These are phyloP conservation scores for Remorina albescens DNA, from an alignment of 2,797 vertebrate genomes.

Conservation along the genomic window DNA sequence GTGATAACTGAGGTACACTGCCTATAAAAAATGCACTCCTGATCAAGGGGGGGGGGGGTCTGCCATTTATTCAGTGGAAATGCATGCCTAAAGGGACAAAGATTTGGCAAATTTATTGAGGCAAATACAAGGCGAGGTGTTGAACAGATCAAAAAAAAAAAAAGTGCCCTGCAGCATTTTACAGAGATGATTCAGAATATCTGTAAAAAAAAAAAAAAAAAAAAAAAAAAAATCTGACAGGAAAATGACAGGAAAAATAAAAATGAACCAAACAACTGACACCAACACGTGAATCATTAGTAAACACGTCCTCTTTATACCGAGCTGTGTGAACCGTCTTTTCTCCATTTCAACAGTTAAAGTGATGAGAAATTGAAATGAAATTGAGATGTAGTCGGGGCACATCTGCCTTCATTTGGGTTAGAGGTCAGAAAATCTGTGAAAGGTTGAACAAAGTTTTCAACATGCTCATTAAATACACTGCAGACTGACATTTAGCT, in stretches of 20 bases:
- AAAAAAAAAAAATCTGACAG: no score
- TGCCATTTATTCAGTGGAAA: conserved; percentile 31
- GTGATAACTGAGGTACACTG: neutral
- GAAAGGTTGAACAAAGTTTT: neutral
- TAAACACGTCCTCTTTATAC: conserved; percentile 16
- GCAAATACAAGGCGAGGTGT: conserved; percentile 28
- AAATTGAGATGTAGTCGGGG: neutral
- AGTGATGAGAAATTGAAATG: neutral
- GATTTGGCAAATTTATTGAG: conserved; percentile 38
- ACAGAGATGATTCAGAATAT: conserved; percentile 41
- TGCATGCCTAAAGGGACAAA: conserved; percentile 14
- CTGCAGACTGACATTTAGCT: neutral
- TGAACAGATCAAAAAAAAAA: conserved; percentile 44
- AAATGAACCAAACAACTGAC: conserved; percentile 11
- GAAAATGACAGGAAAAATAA: no score
- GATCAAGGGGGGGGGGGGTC: neutral
- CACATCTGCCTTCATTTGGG: neutral
- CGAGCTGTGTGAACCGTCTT: neutral
- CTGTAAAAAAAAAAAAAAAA: conserved; percentile 22
- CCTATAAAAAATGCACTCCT: neutral
- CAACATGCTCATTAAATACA: neutral
- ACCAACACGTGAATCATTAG: conserved; percentile 2
- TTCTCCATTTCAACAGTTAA: neutral
- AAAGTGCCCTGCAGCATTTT: conserved; percentile 46
- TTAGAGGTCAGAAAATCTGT: no score